Evolutionary conservation across 35 echinoderm and acorn worm species (phyloP).

Genomic region (Heliocidaris erythrogramma): DNA sequence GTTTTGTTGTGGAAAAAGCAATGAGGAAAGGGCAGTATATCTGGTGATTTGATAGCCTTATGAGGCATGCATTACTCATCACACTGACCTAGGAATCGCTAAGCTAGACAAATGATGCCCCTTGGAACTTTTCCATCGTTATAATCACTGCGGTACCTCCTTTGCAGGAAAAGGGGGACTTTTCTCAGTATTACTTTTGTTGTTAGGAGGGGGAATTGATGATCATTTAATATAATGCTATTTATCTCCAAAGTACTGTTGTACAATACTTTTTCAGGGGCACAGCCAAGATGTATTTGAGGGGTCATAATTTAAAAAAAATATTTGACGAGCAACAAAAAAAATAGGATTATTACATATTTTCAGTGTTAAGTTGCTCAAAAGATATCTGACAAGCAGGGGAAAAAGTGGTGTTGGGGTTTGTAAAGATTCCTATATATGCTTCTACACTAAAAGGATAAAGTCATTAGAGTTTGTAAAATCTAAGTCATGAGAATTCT

Average conservation of each 20-base stretch:
- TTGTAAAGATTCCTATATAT: too few relatives aligned
- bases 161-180: background rate
- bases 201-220: background rate
- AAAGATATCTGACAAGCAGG: too few relatives aligned
- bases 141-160: background rate
- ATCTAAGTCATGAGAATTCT: too few relatives aligned
- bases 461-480: too few relatives aligned
- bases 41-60: background rate
- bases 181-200: background rate
- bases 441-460: too few relatives aligned
- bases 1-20: too few relatives aligned
- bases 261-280: background rate
- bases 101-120: background rate
- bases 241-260: background rate
- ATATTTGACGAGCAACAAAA: too few relatives aligned
- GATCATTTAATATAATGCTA: background rate
- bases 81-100: background rate
- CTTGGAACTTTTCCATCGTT: background rate
- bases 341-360: too few relatives aligned
- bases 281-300: too few relatives aligned
- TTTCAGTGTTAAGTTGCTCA: too few relatives aligned
- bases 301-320: too few relatives aligned
- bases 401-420: too few relatives aligned
- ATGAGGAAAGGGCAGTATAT: background rate
- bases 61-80: background rate